Evolutionary conservation across 2,797 vertebrate genomes (phyloP).

Genomic region (Amphiprion clarkii): DNA sequence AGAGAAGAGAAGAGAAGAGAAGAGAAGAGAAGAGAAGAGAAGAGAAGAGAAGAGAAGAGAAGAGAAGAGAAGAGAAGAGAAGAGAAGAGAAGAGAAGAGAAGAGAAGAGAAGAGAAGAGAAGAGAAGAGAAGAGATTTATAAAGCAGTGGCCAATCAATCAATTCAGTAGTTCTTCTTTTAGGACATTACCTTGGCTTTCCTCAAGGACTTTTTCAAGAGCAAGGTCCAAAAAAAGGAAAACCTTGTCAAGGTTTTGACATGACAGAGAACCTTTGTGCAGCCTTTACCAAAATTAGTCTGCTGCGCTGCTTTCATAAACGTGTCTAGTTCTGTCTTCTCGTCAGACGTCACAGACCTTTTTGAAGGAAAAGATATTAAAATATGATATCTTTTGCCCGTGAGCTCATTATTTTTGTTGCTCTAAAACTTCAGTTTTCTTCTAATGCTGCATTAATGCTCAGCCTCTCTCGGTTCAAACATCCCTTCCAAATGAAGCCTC

Average conservation of each 20-base stretch:
- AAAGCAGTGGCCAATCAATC: slow-evolving; percentile 26
- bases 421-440: slow-evolving; percentile 19
- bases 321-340: slow-evolving; percentile 35
- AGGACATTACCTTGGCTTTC: slow-evolving; percentile 45
- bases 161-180: slow-evolving; percentile 33
- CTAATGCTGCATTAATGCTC: slow-evolving; percentile 31
- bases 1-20: slow-evolving; percentile 12
- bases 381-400: slow-evolving; percentile 31
- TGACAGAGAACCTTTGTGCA: slow-evolving; percentile 44
- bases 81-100: slow-evolving; percentile 6
- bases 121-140: slow-evolving; percentile 26
- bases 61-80: slow-evolving; percentile 3
- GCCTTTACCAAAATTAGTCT: slow-evolving; percentile 43
- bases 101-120: slow-evolving; percentile 1
- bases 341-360: slow-evolving; percentile 34
- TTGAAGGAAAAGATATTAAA: slow-evolving; percentile 43
- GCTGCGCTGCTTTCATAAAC: slow-evolving; percentile 48
- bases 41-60: slow-evolving; percentile 8
- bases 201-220: slow-evolving; percentile 39
- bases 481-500: slow-evolving; percentile 11
- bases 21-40: not conserved
- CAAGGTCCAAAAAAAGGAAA: slow-evolving; percentile 36
- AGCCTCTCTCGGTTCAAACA: not conserved
- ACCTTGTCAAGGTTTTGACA: slow-evolving; percentile 39
- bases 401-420: slow-evolving; percentile 55